Evolutionary conservation across 2,113 vertebrate species (phyloP).

Genomic region (Erinaceus europaeus): DNA sequence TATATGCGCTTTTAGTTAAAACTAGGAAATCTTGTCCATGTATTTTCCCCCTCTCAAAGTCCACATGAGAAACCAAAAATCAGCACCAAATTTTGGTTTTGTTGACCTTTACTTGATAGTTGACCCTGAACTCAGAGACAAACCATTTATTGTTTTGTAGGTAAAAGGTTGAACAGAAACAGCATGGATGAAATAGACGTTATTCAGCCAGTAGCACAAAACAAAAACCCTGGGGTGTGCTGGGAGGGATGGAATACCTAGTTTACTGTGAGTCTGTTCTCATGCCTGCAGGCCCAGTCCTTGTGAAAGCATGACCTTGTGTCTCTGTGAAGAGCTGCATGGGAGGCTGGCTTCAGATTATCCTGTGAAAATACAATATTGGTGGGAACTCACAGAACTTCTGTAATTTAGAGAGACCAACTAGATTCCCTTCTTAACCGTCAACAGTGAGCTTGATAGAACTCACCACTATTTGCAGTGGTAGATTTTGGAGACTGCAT

Average conservation of each 20-base stretch:
- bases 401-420: not conserved
- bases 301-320: not conserved
- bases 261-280: not conserved
- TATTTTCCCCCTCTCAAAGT: too few relatives aligned
- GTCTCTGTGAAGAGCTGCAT: not conserved
- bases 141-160: too few relatives aligned
- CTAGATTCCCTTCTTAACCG: not conserved
- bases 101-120: too few relatives aligned
- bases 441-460: not conserved
- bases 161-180: too few relatives aligned
- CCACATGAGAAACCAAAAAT: too few relatives aligned
- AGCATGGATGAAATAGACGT: accelerated
- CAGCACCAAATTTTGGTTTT: too few relatives aligned
- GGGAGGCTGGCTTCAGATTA: not conserved
- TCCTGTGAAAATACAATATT: not conserved
- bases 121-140: too few relatives aligned
- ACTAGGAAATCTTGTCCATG: too few relatives aligned
- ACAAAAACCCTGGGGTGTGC: accelerated
- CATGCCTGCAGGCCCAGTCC: not conserved
- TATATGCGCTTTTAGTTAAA: too few relatives aligned
- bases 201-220: not conserved
- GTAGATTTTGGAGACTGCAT: not conserved
- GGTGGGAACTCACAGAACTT: not conserved
- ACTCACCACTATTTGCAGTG: not conserved
- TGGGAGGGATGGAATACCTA: not conserved